These are phyloP conservation scores for Agapornis roseicollis DNA, from an alignment of 2,113 vertebrate genomes.

Conservation along the genomic window DNA sequence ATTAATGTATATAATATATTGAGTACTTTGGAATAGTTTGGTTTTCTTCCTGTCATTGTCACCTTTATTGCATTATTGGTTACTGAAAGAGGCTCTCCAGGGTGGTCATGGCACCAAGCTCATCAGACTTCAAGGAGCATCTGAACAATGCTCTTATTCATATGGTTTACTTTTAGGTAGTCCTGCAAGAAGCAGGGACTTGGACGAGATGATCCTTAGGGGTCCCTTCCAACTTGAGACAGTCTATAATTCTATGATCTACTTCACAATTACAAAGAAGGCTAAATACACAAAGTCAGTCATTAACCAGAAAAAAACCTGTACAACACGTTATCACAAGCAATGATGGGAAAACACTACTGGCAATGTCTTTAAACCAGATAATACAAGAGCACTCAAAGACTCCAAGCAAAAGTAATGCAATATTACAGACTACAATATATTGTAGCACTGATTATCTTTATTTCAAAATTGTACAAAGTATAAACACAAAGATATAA, in stretches of 20 bases:
- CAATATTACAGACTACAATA: not conserved
- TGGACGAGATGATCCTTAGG: not conserved
- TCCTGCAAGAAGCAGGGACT: not conserved
- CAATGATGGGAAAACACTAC: not conserved
- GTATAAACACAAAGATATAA: conserved; percentile 43
- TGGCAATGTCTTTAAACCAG: not conserved
- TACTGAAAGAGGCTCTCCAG: not conserved
- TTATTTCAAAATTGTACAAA: conserved; percentile 66
- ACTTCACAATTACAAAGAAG: not conserved
- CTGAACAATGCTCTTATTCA: not conserved
- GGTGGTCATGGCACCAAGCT: not conserved
- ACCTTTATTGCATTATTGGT: not conserved
- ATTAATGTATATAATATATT: not conserved
- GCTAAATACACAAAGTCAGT: not conserved
- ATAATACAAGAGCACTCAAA: not conserved
- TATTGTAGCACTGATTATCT: not conserved
- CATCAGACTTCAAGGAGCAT: not conserved
- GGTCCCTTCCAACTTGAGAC: not conserved
- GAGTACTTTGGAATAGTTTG: not conserved
- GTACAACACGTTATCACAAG: not conserved
- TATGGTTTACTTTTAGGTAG: not conserved
- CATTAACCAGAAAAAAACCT: not conserved
- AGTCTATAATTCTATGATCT: not conserved
- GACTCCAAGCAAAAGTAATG: not conserved
- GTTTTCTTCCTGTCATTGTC: not conserved